Base-by-base conservation (phyloP, 2,888 invertebrate species). In the Alloscopus bannaensis region DNA sequence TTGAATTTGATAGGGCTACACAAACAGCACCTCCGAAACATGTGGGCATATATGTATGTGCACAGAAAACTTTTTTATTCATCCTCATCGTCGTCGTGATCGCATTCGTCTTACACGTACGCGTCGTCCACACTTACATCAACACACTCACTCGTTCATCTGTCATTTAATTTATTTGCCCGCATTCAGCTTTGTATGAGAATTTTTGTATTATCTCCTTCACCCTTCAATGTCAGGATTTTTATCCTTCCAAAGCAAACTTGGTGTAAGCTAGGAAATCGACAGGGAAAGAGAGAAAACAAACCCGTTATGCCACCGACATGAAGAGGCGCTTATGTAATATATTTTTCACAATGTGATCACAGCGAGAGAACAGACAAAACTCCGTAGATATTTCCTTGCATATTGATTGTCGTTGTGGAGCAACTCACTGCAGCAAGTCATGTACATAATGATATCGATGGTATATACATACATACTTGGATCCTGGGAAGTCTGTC, bases 1-100 rank as follows among this genome's bases (percentile, higher is more conserved):
- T 84, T 85, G 81, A 82, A 83, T 83, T 82, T 84, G 85, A 85
- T 86, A 86, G 84, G 86, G 79, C 84, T 80, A 77, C 64, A 62
- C 31, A 78, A 73, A 65, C 75, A 75, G 64, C 75, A 80, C 66
- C 80, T 80, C 47, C 28, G 55, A 31, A 45, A n/a, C 73, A 59
- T 79, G 70, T 60, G 66, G 55, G 64, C 36, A 70, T 50, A 77
- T 50, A 71, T 18, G n/a, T n/a, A 36, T 40, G 68, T 47, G 45
- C 76, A 60, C n/a, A n/a, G n/a, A n/a, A n/a, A n/a, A n/a, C n/a
- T n/a, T n/a, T n/a, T n/a, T 31, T 59, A 76, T 45, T 65, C 65
- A 55, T 70, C 76, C 55, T 70, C 52, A 52, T 52, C n/a, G n/a
- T n/a, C n/a, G n/a, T n/a, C n/a, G n/a, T n/a, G 75, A 75, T 75